These are phyloP conservation scores for Cheilosia grossa DNA, from an alignment of 2,888 invertebrate species.

Conservation along the genomic window DNA sequence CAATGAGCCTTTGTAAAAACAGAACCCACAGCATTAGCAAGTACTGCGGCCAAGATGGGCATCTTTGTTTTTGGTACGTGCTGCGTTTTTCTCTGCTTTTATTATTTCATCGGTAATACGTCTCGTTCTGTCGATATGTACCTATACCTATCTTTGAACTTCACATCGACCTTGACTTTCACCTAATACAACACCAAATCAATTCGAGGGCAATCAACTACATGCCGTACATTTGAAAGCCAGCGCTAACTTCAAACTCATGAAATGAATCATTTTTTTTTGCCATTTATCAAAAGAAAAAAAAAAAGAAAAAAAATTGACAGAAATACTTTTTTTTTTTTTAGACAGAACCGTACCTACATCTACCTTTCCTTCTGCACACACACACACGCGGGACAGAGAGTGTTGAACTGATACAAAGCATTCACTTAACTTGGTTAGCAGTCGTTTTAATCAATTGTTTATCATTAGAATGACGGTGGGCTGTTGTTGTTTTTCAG, in stretches of 20 bases:
- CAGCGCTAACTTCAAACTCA: slow-evolving; percentile 63
- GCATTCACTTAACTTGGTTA: slow-evolving; percentile 40
- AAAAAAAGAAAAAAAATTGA: background rate
- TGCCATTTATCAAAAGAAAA: slow-evolving; percentile 70
- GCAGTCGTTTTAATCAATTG: slow-evolving; percentile 49
- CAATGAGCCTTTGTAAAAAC: no score
- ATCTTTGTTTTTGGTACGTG: background rate
- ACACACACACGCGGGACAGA: background rate
- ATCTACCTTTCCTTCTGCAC: background rate
- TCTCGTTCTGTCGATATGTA: slow-evolving; percentile 34
- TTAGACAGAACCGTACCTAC: slow-evolving; percentile 11
- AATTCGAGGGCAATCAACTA: slow-evolving; percentile 74
- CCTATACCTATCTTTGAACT: background rate
- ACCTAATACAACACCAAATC: slow-evolving; percentile 73
- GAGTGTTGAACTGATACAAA: slow-evolving; percentile 59
- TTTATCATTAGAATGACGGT: slow-evolving; percentile 61
- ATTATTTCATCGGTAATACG: background rate
- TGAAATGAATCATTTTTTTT: slow-evolving; percentile 70
- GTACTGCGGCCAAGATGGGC: background rate
- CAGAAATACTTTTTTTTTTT: background rate
- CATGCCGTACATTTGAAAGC: slow-evolving; percentile 41
- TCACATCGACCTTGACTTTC: slow-evolving; percentile 72
- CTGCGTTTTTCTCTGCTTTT: background rate
- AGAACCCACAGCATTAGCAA: no score
- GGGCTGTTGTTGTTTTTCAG: slow-evolving; percentile 32